phyloP scores from a whole-genome alignment of 2,888 invertebrate species.

The Keiferia lycopersicella region DNA sequence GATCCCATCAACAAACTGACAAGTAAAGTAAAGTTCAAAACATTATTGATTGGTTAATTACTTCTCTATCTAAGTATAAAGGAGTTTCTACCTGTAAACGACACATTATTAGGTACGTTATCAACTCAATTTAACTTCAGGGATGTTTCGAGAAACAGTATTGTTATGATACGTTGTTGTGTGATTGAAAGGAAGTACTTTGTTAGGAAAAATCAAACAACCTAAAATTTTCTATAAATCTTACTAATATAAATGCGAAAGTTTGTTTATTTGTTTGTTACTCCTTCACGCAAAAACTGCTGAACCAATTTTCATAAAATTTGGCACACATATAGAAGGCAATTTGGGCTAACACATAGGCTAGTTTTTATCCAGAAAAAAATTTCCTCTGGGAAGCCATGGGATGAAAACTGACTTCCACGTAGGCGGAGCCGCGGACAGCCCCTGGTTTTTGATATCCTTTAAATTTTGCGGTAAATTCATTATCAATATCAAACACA shows the following conservation, averaged over 20 bases:
- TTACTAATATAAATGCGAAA: too few species aligned
- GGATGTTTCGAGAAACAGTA: constrained; percentile 7
- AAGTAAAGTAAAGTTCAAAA: background rate
- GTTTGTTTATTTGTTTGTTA: too few species aligned
- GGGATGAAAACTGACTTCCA: too few species aligned
- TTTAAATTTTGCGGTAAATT: background rate
- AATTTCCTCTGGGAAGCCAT: too few species aligned
- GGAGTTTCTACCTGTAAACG: background rate
- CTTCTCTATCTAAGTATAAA: background rate
- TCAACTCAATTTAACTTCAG: constrained; percentile 26
- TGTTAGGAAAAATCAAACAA: background rate
- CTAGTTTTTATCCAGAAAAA: too few species aligned
- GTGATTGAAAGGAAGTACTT: background rate
- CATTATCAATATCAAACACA: background rate
- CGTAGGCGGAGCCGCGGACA: too few species aligned
- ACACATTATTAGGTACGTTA: background rate
- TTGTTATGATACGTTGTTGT: background rate
- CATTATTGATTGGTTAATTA: background rate
- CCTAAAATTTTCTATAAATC: background rate
- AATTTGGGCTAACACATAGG: too few species aligned
- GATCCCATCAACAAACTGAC: too few species aligned
- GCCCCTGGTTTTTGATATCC: background rate
- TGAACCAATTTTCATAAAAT: too few species aligned
- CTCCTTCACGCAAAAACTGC: too few species aligned
- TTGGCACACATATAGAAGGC: too few species aligned